phyloP scores from a whole-genome alignment of 2,113 vertebrate genomes.

The Scartelaos histophorus region DNA sequence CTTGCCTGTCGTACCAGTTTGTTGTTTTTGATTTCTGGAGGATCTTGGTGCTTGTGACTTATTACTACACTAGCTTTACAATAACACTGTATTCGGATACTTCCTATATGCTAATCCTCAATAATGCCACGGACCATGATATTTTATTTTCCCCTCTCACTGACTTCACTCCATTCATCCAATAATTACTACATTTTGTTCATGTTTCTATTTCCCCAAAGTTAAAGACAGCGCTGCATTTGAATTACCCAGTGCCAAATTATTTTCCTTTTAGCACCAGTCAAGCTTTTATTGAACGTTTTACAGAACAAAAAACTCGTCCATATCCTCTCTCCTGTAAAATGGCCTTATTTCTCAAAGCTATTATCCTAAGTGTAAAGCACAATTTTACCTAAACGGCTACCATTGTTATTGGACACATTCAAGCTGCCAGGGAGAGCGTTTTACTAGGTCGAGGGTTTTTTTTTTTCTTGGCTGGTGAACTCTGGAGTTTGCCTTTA shows the following conservation, averaged over 20 bases:
- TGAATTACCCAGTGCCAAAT: not conserved
- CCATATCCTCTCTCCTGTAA: constrained; percentile 7
- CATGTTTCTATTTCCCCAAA: constrained; percentile 1
- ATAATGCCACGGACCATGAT: constrained; percentile 48
- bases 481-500: constrained; percentile 1
- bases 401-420: constrained; percentile 8
- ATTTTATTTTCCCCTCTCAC: constrained; percentile 16
- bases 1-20: constrained; percentile 47
- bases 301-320: constrained; percentile 1
- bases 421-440: not conserved
- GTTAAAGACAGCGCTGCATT: constrained; percentile 9
- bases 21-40: constrained; percentile 50
- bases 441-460: constrained; percentile 2
- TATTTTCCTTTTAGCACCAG: not conserved
- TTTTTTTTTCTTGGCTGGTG: constrained; percentile 27
- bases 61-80: constrained; percentile 46
- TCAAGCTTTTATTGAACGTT: not conserved
- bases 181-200: constrained; percentile 24
- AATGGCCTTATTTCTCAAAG: constrained; percentile 26
- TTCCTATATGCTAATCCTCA: constrained; percentile 17
- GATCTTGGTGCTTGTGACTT: constrained; percentile 48
- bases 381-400: constrained; percentile 3
- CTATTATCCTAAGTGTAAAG: constrained; percentile 31
- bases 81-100: constrained; percentile 5
- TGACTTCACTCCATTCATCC: constrained; percentile 16